Evolutionary conservation across 2,888 invertebrate species (phyloP), one percentile per base, ranked within the genome.

Genomic region (Latrodectus elegans): DNA sequence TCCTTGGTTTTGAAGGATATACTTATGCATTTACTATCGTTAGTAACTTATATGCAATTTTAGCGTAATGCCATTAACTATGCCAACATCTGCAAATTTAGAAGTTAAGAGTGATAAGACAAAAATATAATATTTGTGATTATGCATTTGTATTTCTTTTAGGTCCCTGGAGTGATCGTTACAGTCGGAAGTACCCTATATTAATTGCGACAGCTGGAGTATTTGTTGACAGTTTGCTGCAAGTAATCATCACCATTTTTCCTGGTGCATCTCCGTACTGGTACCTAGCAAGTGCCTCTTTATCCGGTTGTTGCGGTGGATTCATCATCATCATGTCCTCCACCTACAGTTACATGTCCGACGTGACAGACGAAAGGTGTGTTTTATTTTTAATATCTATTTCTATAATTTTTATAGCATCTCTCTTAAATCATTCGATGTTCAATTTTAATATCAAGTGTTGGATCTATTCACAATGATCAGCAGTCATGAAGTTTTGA

Each of bases 111-210:
- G 6, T 38, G 38, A 38, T 38, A 38, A 38, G 38, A 38, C 4
- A 4, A 38, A 38, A 4, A 4, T 38, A 38, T 38, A 38, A 38
- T 6, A 0, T 38, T 38, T 38, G 38, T 38, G 38, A 38, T 6
- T 6, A 38, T 38, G 38, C 38, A 38, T 68, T 68, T 68, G 15
- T 22, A 68, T 49, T 71, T n/a, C 70, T 15, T 53, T 17, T 9
- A 80, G 84, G 87, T 38, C 88, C 89, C 1, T 89, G 89, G 89
- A 84, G 88, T 51, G 89, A 89, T 68, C 80, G 84, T 4, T 89
- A 89, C 73, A 84, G 87, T 55, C 74, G 89, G 67, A 89, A 84
- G 17, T 84, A 82, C 60, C 89, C 89, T 1, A 55, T 89, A 10
- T 15, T 87, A 15, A 65, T 84, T 10, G 81, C 88, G 9, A 52